These are phyloP conservation scores for Eospalax fontanierii DNA, from an alignment of 2,797 vertebrate genomes.

Conservation along the genomic window DNA sequence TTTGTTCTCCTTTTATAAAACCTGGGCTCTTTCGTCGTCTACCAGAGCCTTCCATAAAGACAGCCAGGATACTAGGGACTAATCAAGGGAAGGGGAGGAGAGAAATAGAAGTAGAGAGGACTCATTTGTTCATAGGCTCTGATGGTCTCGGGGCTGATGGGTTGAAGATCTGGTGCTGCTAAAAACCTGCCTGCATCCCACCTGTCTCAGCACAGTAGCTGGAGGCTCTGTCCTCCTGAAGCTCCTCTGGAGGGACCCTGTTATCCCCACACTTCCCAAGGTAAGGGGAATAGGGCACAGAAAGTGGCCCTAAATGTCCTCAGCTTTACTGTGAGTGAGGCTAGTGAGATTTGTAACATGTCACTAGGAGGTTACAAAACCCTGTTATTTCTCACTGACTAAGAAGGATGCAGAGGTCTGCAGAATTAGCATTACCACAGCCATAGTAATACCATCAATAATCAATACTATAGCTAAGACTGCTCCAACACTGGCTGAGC, in stretches of 20 bases:
- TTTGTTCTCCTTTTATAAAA: slow-evolving; percentile 13
- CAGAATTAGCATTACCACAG: not conserved
- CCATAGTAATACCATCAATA: not conserved
- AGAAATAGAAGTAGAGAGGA: slow-evolving; percentile 16
- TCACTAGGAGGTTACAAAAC: not conserved
- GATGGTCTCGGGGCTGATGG: not conserved
- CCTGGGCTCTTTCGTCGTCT: slow-evolving; percentile 18
- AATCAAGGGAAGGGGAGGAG: not conserved
- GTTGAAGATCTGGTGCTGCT: not conserved
- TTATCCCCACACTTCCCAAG: not conserved
- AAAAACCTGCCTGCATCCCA: not conserved
- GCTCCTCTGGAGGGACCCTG: not conserved
- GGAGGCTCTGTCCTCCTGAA: not conserved
- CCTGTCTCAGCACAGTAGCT: not conserved
- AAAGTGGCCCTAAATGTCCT: slow-evolving; percentile 8
- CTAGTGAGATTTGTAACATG: slow-evolving; percentile 28
- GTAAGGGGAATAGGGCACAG: slow-evolving; percentile 25
- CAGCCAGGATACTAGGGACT: not conserved
- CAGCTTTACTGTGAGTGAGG: slow-evolving; percentile 9
- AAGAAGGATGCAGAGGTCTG: slow-evolving; percentile 37
- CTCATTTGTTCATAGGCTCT: not conserved
- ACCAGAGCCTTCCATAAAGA: slow-evolving; percentile 20
- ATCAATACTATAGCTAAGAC: not conserved
- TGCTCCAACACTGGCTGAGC: not conserved
- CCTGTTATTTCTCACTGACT: slow-evolving; percentile 31